Evolutionary conservation across 2,888 invertebrate species (phyloP).

Genomic region (Caenorhabditis panamensis): DNA sequence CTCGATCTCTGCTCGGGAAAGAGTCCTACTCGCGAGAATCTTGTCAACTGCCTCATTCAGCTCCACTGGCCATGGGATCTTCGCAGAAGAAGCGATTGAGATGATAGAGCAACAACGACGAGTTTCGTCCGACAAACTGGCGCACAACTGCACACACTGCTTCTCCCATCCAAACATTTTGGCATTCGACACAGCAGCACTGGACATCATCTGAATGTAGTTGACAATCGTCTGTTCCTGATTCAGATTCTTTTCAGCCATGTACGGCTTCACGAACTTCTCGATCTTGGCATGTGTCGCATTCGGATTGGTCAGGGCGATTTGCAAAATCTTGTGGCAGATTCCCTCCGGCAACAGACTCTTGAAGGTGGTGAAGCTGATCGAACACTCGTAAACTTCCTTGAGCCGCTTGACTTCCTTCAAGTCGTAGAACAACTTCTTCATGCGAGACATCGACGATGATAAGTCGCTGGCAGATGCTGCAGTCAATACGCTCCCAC

Average conservation of each 20-base stretch:
- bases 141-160: conserved; percentile 69
- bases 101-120: conserved; percentile 68
- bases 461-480: neutral
- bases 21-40: conserved; percentile 38
- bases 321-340: conserved; percentile 66
- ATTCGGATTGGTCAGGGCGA: conserved; percentile 61
- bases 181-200: conserved; percentile 24
- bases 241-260: conserved; percentile 69
- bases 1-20: conserved; percentile 47
- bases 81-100: conserved; percentile 67
- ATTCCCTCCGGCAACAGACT: conserved; percentile 60
- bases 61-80: conserved; percentile 69
- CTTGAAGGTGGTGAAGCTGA: conserved; percentile 57
- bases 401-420: conserved; percentile 57
- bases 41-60: conserved; percentile 65
- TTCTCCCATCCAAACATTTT: conserved; percentile 66
- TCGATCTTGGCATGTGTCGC: conserved; percentile 64
- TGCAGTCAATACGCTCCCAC: conserved; percentile 16
- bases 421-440: conserved; percentile 51
- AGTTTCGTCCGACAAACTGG: conserved; percentile 65
- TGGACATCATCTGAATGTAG: conserved; percentile 68
- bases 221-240: conserved; percentile 69
- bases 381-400: conserved; percentile 57
- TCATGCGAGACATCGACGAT: conserved; percentile 52
- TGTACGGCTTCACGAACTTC: conserved; percentile 72